phyloP scores from a whole-genome alignment of 2,797 vertebrate species.

The Gymnothorax javanicus region DNA sequence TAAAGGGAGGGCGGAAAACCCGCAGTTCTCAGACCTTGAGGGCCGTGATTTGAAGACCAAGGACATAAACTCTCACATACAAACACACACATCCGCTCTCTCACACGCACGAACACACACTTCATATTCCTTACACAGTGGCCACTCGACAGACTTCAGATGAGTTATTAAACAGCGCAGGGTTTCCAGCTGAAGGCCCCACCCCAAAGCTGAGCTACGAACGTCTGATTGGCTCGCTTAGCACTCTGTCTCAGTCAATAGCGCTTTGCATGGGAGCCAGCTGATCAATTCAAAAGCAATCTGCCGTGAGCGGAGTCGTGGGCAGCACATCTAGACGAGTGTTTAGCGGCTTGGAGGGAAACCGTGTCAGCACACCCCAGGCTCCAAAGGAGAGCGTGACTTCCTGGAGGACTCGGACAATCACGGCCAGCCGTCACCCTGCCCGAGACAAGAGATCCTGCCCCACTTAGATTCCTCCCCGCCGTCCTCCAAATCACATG shows the following conservation, averaged over 20 bases:
- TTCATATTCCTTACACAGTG: neutral
- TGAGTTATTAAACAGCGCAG: neutral
- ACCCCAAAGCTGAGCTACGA: neutral
- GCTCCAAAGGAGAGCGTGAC: neutral
- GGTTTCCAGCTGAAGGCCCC: neutral
- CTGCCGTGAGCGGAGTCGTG: conserved; percentile 27
- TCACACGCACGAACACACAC: neutral
- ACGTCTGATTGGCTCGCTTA: neutral
- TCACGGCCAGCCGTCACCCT: conserved; percentile 6
- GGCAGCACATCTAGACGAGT: conserved; percentile 31
- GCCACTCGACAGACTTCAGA: neutral
- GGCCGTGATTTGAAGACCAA: neutral
- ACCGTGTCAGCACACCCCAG: conserved; percentile 7
- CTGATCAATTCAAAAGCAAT: conserved; percentile 38
- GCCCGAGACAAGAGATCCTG: neutral
- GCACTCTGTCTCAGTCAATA: conserved; percentile 13
- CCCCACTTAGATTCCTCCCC: neutral
- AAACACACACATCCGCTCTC: neutral
- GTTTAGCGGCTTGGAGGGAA: conserved; percentile 32
- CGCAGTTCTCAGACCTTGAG: too few species aligned
- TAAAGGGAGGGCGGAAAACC: too few species aligned
- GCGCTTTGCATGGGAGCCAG: conserved; percentile 33
- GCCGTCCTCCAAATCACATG: neutral
- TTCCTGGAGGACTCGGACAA: neutral
- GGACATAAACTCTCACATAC: neutral